Conservation (phyloP, 2,797 vertebrate species). For the Hozukius guyotensis region DNA sequence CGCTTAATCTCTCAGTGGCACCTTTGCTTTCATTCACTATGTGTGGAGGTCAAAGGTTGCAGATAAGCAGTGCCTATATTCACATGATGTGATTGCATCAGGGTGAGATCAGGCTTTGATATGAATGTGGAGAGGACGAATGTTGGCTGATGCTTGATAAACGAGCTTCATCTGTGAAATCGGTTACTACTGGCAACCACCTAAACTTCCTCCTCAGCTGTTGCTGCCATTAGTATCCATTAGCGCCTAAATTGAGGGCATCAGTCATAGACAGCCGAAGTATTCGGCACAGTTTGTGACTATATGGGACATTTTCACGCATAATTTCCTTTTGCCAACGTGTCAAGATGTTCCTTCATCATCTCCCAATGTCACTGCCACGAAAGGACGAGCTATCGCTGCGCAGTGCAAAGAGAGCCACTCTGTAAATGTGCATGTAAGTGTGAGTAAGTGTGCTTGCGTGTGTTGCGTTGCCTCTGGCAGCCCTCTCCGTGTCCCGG, state of each 20-base stretch:
- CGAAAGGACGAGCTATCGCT: not conserved
- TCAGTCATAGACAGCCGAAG: conserved; percentile 28
- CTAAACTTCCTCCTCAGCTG: not conserved
- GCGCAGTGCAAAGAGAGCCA: not conserved
- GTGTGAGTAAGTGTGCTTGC: not conserved
- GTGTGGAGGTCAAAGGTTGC: not conserved
- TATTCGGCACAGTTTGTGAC: conserved; percentile 18
- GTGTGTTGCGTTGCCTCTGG: conserved; percentile 36
- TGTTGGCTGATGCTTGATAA: not conserved
- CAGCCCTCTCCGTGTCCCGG: conserved; percentile 35
- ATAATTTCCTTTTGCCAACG: conserved; percentile 21
- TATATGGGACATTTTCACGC: conserved; percentile 25
- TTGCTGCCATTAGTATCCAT: conserved; percentile 36
- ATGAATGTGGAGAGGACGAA: not conserved
- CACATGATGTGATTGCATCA: not conserved
- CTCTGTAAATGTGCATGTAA: not conserved
- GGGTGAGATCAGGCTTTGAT: not conserved
- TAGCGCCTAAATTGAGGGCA: conserved; percentile 11
- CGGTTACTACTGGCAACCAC: not conserved
- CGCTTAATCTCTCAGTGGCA: not conserved
- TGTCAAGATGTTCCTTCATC: conserved; percentile 12
- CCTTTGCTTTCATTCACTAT: not conserved
- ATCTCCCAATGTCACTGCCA: not conserved
- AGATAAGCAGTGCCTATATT: not conserved
- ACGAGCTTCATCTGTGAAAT: conserved; percentile 10